phyloP scores from a whole-genome alignment of 2,113 vertebrate species.

The Dicrurus megarhynchus region DNA sequence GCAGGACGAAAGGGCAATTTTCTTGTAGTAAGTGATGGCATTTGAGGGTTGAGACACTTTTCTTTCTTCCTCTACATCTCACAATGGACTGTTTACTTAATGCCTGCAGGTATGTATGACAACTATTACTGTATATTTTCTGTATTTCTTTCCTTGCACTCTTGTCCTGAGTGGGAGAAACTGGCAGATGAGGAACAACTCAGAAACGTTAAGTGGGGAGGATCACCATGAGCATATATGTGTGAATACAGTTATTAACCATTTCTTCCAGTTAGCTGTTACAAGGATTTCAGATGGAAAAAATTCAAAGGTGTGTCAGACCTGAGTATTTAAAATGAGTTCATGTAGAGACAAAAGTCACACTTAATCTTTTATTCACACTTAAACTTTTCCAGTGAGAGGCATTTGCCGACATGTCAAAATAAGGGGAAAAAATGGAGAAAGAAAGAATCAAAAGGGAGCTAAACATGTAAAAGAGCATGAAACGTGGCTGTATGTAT shows the following conservation, averaged over 20 bases:
- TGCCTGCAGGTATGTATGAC: neutral
- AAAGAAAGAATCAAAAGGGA: neutral
- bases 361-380: constrained; percentile 2
- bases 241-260: neutral
- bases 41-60: neutral
- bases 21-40: neutral
- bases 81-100: neutral
- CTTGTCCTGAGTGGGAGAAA: neutral
- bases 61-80: neutral
- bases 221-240: neutral
- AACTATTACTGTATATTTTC: neutral
- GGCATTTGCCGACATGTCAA: neutral
- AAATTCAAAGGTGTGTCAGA: neutral
- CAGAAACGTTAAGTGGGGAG: constrained; percentile 7
- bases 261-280: neutral
- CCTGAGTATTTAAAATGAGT: neutral
- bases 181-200: neutral
- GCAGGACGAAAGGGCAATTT: neutral
- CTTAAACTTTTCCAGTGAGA: neutral
- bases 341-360: neutral
- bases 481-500: neutral
- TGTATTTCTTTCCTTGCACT: constrained; percentile 38
- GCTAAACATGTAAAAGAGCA: neutral
- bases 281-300: neutral
- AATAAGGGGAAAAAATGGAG: neutral